Evolutionary conservation across 2,888 invertebrate species (phyloP).

Genomic region (Amiota minor): DNA sequence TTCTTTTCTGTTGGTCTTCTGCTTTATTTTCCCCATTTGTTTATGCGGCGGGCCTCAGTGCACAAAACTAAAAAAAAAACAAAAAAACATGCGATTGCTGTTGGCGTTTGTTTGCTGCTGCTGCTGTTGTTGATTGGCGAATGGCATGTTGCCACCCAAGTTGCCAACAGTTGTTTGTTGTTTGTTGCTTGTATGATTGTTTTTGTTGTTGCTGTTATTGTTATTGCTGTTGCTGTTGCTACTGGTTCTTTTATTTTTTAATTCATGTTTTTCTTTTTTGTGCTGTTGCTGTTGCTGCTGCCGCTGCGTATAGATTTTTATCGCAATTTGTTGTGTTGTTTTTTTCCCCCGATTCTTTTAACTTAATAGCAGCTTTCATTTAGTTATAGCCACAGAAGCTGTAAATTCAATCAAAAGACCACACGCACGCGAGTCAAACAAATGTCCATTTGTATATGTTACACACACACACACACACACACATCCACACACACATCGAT

Average conservation of each 20-base stretch:
- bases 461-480: too few relatives aligned
- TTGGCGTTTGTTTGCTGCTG: conserved; percentile 30
- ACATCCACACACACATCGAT: not conserved
- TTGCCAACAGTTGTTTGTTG: conserved; percentile 56
- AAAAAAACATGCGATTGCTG: conserved; percentile 39
- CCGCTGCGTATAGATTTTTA: conserved; percentile 32
- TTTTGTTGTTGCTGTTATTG: conserved; percentile 16
- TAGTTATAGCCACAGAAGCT: conserved; percentile 13
- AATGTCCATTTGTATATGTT: not conserved
- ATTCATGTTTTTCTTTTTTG: conserved; percentile 64
- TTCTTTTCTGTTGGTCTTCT: conserved; percentile 34
- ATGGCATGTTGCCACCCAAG: conserved; percentile 62
- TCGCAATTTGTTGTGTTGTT: not conserved
- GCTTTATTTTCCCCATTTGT: conserved; percentile 34
- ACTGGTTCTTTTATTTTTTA: not conserved
- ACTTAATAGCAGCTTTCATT: conserved; percentile 27
- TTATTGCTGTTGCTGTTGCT: conserved; percentile 50
- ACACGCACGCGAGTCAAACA: not conserved
- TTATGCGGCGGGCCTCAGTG: conserved; percentile 33
- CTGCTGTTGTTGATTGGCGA: conserved; percentile 57
- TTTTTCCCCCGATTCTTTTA: not conserved
- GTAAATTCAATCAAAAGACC: conserved; percentile 19
- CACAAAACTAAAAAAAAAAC: conserved; percentile 40
- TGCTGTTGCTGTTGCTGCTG: conserved; percentile 53
- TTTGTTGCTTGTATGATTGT: conserved; percentile 34